phyloP scores from a whole-genome alignment of 2,797 vertebrate genomes.

The Nyctibius grandis region DNA sequence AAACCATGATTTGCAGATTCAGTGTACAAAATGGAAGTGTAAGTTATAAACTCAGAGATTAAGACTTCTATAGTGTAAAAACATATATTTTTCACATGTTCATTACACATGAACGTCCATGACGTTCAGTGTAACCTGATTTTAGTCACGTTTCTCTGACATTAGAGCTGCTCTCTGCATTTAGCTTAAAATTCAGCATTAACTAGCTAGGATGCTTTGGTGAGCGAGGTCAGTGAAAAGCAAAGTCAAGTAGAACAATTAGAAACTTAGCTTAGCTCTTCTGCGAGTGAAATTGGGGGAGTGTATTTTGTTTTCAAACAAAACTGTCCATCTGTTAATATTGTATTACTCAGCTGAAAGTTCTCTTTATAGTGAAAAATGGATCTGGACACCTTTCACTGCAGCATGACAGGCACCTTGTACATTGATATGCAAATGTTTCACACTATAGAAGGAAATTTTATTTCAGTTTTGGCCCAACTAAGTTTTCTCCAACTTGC shows the following conservation, averaged over 20 bases:
- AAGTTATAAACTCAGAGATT: not conserved
- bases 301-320: not conserved
- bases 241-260: not conserved
- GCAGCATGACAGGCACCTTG: not conserved
- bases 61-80: not conserved
- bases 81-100: no score
- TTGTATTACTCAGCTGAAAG: not conserved
- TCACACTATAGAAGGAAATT: not conserved
- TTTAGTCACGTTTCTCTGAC: not conserved
- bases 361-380: not conserved
- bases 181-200: not conserved
- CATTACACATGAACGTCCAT: no score
- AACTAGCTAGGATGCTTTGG: not conserved
- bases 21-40: not conserved
- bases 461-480: not conserved
- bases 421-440: not conserved
- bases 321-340: not conserved
- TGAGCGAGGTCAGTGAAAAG: not conserved
- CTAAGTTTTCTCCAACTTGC: not conserved
- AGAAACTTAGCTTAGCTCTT: not conserved
- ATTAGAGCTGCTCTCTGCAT: no score
- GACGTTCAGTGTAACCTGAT: not conserved
- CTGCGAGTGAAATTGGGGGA: not conserved
- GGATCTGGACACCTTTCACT: not conserved
- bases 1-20: not conserved